Conservation (phyloP, 2,888 invertebrate genomes). For the Helicoverpa assulta region DNA sequence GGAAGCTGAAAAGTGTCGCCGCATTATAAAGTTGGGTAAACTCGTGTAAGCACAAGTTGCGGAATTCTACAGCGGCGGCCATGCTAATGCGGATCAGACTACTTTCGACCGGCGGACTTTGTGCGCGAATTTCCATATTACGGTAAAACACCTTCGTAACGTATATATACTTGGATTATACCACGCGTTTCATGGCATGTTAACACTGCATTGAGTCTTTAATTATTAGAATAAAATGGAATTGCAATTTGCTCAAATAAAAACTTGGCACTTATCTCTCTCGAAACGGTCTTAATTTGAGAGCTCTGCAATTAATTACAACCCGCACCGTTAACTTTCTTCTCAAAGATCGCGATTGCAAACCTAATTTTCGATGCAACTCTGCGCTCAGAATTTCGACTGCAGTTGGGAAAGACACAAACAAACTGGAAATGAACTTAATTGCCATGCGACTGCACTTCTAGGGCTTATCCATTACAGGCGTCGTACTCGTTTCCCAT, state of each 20-base stretch:
- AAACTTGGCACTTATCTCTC: constrained; percentile 12
- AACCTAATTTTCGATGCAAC: constrained; percentile 31
- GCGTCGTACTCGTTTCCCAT: constrained; percentile 1
- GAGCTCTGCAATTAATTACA: constrained; percentile 22
- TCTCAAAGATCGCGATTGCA: constrained; percentile 11
- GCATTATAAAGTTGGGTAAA: constrained; percentile 33
- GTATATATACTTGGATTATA: constrained; percentile 13
- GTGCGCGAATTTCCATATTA: constrained; percentile 36
- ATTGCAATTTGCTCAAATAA: not conserved
- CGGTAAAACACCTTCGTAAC: constrained; percentile 20
- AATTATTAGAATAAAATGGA: not conserved
- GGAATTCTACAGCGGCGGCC: constrained; percentile 12
- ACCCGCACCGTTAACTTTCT: constrained; percentile 28
- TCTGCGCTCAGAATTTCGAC: constrained; percentile 3
- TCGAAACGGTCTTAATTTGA: constrained; percentile 14
- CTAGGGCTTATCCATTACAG: constrained; percentile 9
- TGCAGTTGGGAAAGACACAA: constrained; percentile 12
- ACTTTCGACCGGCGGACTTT: constrained; percentile 13
- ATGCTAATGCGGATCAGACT: constrained; percentile 35
- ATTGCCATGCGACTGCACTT: constrained; percentile 13
- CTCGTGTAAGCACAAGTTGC: constrained; percentile 23
- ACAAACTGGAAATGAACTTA: constrained; percentile 40
- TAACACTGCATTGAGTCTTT: not conserved
- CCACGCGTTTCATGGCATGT: not conserved
- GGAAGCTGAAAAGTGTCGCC: constrained; percentile 22